Conservation (phyloP, 2,113 vertebrate species). For the Alosa alosa region DNA sequence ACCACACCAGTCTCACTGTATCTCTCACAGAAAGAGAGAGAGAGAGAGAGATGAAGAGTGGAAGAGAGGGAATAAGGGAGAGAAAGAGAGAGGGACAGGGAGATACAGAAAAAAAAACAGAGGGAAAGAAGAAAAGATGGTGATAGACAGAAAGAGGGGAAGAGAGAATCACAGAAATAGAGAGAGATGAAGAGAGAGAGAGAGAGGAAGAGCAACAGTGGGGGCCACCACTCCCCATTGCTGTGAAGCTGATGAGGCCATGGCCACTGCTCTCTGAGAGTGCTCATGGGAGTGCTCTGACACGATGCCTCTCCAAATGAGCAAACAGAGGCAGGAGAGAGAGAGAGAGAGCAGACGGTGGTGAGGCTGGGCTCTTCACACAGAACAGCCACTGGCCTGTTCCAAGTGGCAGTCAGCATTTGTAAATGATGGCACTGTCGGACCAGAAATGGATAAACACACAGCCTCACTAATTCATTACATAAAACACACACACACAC, state of each 20-base stretch:
- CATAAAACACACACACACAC: background rate
- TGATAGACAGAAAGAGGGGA: background rate
- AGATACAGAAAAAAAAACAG: background rate
- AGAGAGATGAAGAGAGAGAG: background rate
- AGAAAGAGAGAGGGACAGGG: background rate
- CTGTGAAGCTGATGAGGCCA: background rate
- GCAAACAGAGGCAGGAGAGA: background rate
- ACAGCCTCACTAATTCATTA: background rate
- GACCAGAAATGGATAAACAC: background rate
- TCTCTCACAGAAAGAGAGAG: background rate
- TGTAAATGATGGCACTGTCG: background rate
- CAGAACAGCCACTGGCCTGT: background rate
- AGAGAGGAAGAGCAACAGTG: background rate
- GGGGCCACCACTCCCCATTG: background rate
- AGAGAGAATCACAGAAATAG: background rate
- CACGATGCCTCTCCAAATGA: background rate
- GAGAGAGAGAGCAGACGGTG: background rate
- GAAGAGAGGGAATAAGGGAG: background rate
- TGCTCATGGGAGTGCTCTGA: background rate
- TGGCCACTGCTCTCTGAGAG: background rate
- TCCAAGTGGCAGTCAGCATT: constrained; percentile 4
- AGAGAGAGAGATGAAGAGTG: background rate
- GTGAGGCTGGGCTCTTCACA: background rate
- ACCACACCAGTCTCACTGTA: background rate
- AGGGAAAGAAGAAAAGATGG: background rate